Evolutionary conservation across 2,888 invertebrate species (phyloP).

Genomic region (Philereme vetulata): DNA sequence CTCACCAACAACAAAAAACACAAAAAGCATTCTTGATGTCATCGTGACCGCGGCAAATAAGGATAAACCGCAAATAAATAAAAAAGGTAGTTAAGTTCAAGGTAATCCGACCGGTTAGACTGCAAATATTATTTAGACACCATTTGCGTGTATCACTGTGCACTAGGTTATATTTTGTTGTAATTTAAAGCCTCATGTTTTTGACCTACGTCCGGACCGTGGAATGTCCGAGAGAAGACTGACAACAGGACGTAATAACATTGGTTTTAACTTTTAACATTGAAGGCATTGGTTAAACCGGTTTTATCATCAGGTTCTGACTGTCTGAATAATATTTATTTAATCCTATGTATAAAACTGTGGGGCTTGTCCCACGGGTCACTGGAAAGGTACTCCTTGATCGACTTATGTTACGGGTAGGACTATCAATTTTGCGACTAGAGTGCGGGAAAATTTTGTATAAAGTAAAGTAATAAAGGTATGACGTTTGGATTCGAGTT

Average conservation of each 20-base stretch:
- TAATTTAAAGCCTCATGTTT: constrained; percentile 9
- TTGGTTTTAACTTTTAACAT: constrained; percentile 14
- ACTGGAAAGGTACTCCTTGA: too few relatives aligned
- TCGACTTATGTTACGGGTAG: too few relatives aligned
- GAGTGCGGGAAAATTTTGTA: too few relatives aligned
- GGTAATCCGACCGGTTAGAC: constrained; percentile 41
- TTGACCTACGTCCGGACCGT: constrained; percentile 4
- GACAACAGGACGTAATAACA: constrained; percentile 4
- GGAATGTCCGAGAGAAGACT: constrained; percentile 9
- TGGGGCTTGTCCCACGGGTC: too few relatives aligned
- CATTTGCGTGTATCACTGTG: constrained; percentile 39
- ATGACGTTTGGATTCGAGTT: too few relatives aligned
- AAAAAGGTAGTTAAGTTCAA: constrained; percentile 50
- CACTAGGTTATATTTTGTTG: constrained; percentile 22
- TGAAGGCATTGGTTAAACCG: constrained; percentile 7
- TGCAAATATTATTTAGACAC: constrained; percentile 38
- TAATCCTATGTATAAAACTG: not conserved
- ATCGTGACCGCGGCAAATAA: constrained; percentile 57
- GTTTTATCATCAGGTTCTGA: constrained; percentile 2
- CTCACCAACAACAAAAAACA: constrained; percentile 73
- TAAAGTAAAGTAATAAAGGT: too few relatives aligned
- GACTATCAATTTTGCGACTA: too few relatives aligned
- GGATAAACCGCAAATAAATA: constrained; percentile 61
- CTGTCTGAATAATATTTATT: not conserved
- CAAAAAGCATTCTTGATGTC: constrained; percentile 56